Conservation (phyloP, 2,797 vertebrate genomes). For the Semaprochilodus insignis region DNA sequence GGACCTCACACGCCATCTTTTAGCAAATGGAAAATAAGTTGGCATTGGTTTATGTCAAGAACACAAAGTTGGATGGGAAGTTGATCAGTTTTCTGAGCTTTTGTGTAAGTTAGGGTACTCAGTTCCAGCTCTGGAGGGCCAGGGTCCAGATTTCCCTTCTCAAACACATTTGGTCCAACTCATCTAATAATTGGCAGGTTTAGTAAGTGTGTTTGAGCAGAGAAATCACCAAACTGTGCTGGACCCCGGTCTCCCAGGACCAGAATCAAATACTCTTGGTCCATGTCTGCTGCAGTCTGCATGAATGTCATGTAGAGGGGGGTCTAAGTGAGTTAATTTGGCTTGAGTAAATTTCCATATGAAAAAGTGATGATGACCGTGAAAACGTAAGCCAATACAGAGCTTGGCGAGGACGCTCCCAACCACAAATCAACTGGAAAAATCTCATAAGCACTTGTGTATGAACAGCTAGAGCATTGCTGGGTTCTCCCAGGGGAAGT, state of each 20-base stretch:
- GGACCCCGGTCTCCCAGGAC: not conserved
- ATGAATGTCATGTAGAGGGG: conserved; percentile 16
- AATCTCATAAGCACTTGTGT: conserved; percentile 57
- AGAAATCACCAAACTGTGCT: not conserved
- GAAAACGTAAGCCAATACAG: conserved; percentile 53
- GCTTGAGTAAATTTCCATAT: conserved; percentile 59
- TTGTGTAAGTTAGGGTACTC: not conserved
- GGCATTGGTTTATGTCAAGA: not conserved
- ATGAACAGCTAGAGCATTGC: conserved; percentile 53
- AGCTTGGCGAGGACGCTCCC: conserved; percentile 30
- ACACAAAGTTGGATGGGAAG: not conserved
- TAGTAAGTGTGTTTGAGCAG: not conserved
- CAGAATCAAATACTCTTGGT: not conserved
- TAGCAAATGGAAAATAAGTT: not conserved
- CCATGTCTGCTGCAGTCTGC: conserved; percentile 15
- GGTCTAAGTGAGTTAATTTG: conserved; percentile 46
- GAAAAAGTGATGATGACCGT: conserved; percentile 35
- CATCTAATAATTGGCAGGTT: not conserved
- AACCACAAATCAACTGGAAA: conserved; percentile 62
- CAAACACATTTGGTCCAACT: not conserved
- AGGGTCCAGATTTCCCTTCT: not conserved
- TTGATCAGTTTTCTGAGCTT: not conserved
- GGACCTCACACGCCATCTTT: not conserved
- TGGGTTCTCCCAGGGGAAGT: conserved; percentile 40
- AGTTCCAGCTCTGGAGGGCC: not conserved